A percentile compares a stretch with the other conserved stretches of the same genome.
phyloP scores from a whole-genome alignment of 1,140 invertebrate species.

The Ephestia elutella region DNA sequence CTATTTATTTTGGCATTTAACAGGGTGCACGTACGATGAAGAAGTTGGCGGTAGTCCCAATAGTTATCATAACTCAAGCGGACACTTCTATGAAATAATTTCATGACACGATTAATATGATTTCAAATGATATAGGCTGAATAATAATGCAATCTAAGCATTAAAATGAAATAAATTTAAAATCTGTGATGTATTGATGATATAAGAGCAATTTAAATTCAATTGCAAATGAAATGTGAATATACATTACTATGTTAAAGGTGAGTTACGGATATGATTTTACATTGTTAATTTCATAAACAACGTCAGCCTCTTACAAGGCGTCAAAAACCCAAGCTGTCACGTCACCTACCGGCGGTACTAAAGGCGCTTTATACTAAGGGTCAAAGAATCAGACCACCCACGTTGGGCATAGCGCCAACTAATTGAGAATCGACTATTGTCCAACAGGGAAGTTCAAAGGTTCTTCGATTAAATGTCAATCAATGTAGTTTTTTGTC shows the following conservation, averaged over 20 bases:
- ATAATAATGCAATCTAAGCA: slow-evolving; percentile 4
- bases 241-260: too few species aligned
- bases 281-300: not conserved
- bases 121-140: not conserved
- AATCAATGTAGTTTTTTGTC: slow-evolving; percentile 38
- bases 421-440: slow-evolving; percentile 41
- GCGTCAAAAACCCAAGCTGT: slow-evolving; percentile 25
- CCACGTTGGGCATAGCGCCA: slow-evolving; percentile 27
- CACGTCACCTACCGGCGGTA: slow-evolving; percentile 21
- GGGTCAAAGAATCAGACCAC: slow-evolving; percentile 44
- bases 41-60: slow-evolving; percentile 40
- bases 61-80: slow-evolving; percentile 45
- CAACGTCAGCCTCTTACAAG: not conserved
- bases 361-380: slow-evolving; percentile 16
- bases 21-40: slow-evolving; percentile 23
- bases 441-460: slow-evolving; percentile 49
- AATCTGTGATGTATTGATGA: too few species aligned
- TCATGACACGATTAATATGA: slow-evolving; percentile 27
- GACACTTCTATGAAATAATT: slow-evolving; percentile 38
- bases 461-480: slow-evolving; percentile 44
- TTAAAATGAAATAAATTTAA: slow-evolving; percentile 2
- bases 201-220: too few species aligned
- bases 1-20: slow-evolving; percentile 49
- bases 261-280: too few species aligned
- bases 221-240: too few species aligned